Base-by-base conservation (phyloP, 2,888 invertebrate genomes). In the Patella depressa region DNA sequence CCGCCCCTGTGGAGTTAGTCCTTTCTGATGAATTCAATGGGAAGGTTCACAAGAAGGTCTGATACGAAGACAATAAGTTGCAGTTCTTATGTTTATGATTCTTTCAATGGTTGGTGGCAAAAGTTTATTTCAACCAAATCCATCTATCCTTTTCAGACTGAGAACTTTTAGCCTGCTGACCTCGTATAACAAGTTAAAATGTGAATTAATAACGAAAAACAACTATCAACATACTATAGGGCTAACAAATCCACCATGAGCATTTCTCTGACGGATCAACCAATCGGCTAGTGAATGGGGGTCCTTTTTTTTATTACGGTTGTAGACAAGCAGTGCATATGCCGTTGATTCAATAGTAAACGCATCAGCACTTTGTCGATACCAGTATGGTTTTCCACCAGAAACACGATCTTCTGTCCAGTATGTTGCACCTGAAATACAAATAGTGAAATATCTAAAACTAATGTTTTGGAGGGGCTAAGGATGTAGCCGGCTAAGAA, bases 281-380 rank as follows among this genome's bases (percentile, higher is more conserved):
- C 81, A 81, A 59, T 80, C 81, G 17, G 81, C 81, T 34, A 80
- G 75, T n/a, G 80, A 53, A 59, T 81, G 78, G 24, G 75, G 74
- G 65, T 72, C 55, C 19, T 74, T 17, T 45, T 24, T 53, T 29
- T n/a, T 69, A 14, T 24, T 70, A 24, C 70, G 24, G 17, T 19
- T 24, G 45, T 74, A 81, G 12, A 81, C 79, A 9, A 81, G 72
- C 14, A 81, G 75, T 29, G 77, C 79, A 72, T 79, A 81, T 1
- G 81, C 78, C 1, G 81, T 81, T 54, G 80, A 79, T 71, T 81
- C 81, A 19, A 81, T 78, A 53, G 81, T 74, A 17, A 79, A 75
- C 2, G 81, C 81, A 34, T 74, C 73, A 3, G 79, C 55, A 12
- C 81, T 79, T 29, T 72, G 74, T 45, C 73, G 78, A 54, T 81